Evolutionary conservation across 2,113 vertebrate species (phyloP), one percentile per base, ranked within the genome.

Genomic region (Xenopus borealis): DNA sequence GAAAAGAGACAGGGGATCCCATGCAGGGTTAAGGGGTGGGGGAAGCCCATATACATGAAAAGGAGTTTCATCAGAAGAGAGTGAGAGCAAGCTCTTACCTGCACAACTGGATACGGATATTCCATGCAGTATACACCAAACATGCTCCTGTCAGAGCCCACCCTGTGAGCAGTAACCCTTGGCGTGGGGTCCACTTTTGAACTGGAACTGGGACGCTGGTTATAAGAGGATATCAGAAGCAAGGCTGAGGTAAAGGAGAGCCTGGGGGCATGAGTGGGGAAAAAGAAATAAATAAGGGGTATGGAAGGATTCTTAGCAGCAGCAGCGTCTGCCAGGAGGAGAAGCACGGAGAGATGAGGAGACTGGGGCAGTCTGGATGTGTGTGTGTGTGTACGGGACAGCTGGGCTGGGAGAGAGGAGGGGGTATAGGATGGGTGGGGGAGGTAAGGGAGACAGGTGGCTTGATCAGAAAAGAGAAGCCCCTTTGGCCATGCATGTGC

Each of bases 111-210:
- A 76, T 76, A 76, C 2, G 74, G 74, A 57, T 76, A 76, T 46
- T 76, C 74, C 74, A 76, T 76, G 61, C 74, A 76, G 47, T 76
- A 76, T 20, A 76, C 74, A 12, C 74, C 74, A 30, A 76, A 76
- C 74, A 76, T 76, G 66, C 57, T 75, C 45, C 66, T 62, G 58
- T 76, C 66, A 64, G 66, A 64, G 74, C 66, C 47, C 74, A 76
- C 59, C 52, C 66, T 55, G 74, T 45, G 59, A 76, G 74, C 66
- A 53, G 30, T 19, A 30, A 64, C 47, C 19, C 66, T 63, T 17
- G 66, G 12, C 17, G 66, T 63, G 12, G 59, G 17, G 66, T 76
- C 74, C 74, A 76, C 74, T 70, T 69, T 70, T 20, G 46, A 40
- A 44, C 66, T 44, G 66, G n/a, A 5, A 18, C 53, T n/a, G 47